Evolutionary conservation across 37 sponge, comb jelly and placozoan species (phyloP), one percentile per base, ranked within the genome.

Genomic region (Cladorhizidae sp.): DNA sequence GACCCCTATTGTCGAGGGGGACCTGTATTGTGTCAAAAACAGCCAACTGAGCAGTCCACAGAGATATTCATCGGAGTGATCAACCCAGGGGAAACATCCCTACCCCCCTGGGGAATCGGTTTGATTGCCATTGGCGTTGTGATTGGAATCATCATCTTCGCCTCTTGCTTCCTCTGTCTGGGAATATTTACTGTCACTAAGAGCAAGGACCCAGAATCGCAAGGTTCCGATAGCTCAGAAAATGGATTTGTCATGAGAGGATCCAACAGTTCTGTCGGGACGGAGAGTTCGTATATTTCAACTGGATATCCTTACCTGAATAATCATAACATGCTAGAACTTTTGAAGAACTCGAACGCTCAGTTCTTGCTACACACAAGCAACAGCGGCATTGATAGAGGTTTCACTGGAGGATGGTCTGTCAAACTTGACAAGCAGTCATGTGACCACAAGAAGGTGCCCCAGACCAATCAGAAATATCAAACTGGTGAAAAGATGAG

Each of bases 71-170:
- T n/a, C n/a, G n/a, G n/a, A n/a, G n/a, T 9, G 23, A 20, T 8
- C 26, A 22, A 45, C 49, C 3, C 3, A 9, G 49, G 49, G 9
- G 49, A 45, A 3, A 45, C 49, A 8, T 2, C 70, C n/a, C 50
- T 90, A 1, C 64, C 76, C 5, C 32, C 79, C 7, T 80, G 76
- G 77, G 80, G 81, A 21, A 83, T 81, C 0, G 92, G 78, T 11
- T 71, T 91, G 20, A 83, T 91, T n/a, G 82, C 83, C 39, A 37
- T 91, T 0, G 87, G 83, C 7, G 78, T 82, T 11, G 87, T 91
- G 9, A 58, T 78, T 11, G 83, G 92, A 5, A 86, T 91, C 61
- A 79, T 91, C 32, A 57, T 67, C 0, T 86, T 91, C 58, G 83
- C 92, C 0, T 70, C 87, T 5, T 54, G 76, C 2, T 82, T 82